These are phyloP conservation scores for Strix aluco DNA, from an alignment of 2,113 vertebrate species.

Conservation along the genomic window DNA sequence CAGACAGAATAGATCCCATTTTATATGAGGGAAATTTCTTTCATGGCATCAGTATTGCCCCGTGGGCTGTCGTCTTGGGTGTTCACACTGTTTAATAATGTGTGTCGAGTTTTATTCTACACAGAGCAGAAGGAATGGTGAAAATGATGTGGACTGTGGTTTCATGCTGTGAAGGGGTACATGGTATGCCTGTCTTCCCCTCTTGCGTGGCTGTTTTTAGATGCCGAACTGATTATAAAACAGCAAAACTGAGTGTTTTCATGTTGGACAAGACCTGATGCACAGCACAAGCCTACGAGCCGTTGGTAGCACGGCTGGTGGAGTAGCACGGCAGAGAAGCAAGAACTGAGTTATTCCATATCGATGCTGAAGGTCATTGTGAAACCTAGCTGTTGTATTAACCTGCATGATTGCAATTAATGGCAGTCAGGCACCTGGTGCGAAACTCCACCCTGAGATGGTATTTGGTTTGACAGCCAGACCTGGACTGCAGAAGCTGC, in stretches of 20 bases:
- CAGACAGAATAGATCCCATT: rapidly evolving
- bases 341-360: background rate
- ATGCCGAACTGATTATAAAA: background rate
- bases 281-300: background rate
- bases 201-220: background rate
- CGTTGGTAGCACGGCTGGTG: background rate
- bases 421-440: background rate
- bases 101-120: background rate
- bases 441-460: background rate
- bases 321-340: background rate
- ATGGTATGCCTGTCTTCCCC: rapidly evolving
- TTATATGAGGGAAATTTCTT: background rate
- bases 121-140: background rate
- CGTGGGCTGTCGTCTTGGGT: background rate
- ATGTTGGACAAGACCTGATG: background rate
- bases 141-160: background rate
- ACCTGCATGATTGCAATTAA: background rate
- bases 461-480: background rate
- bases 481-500: background rate
- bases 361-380: background rate
- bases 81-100: rapidly evolving
- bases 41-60: rapidly evolving
- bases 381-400: background rate
- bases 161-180: background rate
- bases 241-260: rapidly evolving